These are phyloP conservation scores for Ceratina calcarata DNA, from an alignment of 1,140 invertebrate genomes.

Conservation along the genomic window DNA sequence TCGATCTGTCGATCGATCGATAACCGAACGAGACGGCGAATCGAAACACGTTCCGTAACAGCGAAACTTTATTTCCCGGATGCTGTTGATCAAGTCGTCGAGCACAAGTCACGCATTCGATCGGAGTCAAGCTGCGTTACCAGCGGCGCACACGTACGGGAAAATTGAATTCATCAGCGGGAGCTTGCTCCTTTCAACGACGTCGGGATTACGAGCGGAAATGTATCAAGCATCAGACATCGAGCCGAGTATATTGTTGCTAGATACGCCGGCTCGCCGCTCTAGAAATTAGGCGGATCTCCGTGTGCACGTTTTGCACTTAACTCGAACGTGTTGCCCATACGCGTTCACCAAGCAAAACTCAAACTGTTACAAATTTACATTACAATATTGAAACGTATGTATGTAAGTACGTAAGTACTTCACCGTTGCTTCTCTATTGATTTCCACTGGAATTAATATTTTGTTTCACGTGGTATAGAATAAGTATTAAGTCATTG, in stretches of 20 bases:
- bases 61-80: conserved; percentile 46
- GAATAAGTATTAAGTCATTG: too few relatives aligned
- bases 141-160: conserved; percentile 19
- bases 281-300: conserved; percentile 49
- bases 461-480: too few relatives aligned
- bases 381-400: too few relatives aligned
- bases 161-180: conserved; percentile 55
- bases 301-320: conserved; percentile 40
- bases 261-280: conserved; percentile 4
- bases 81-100: conserved; percentile 21
- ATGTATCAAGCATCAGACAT: conserved; percentile 49
- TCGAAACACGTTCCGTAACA: background rate
- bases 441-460: too few relatives aligned
- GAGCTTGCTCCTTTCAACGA: conserved; percentile 16
- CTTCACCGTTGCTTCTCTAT: too few relatives aligned
- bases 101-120: conserved; percentile 50
- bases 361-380: background rate
- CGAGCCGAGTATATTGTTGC: conserved; percentile 38
- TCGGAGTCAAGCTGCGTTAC: conserved; percentile 44
- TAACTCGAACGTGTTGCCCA: background rate
- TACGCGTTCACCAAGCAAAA: conserved; percentile 18
- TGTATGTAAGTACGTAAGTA: too few relatives aligned
- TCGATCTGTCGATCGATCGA: conserved; percentile 17
- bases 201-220: conserved; percentile 18
- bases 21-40: conserved; percentile 9